Conservation (phyloP, 2,797 vertebrate species). For the Pangasius mekongensis region DNA sequence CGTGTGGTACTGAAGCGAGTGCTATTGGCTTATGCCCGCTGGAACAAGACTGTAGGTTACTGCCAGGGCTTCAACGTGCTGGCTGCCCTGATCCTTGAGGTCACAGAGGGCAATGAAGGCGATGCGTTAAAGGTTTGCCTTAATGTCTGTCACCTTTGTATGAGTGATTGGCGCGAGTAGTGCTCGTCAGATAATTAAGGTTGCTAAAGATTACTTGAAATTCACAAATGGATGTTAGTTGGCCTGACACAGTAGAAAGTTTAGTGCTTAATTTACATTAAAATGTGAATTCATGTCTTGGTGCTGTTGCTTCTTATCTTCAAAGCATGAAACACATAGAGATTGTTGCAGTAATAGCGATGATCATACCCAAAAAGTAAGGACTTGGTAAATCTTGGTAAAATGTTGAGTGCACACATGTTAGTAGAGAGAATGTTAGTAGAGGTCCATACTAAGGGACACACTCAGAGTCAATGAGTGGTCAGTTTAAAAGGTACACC, state of each 20-base stretch:
- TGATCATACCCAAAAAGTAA: background rate
- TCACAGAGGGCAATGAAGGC: slow-evolving; percentile 94
- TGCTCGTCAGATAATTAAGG: background rate
- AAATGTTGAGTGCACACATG: background rate
- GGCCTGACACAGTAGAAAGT: background rate
- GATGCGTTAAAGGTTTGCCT: slow-evolving; percentile 89
- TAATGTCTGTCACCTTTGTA: slow-evolving; percentile 6
- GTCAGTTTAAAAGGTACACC: background rate
- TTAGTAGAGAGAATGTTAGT: background rate
- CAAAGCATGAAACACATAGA: too few relatives aligned
- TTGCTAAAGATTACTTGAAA: background rate
- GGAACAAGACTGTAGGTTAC: slow-evolving; percentile 97
- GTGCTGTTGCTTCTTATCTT: background rate
- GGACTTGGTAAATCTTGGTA: background rate
- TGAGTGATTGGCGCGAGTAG: background rate
- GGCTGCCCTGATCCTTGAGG: slow-evolving; percentile 94
- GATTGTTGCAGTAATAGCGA: background rate
- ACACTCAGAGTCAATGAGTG: background rate
- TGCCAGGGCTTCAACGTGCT: slow-evolving; percentile 98
- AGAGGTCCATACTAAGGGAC: background rate
- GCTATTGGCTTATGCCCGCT: slow-evolving; percentile 92
- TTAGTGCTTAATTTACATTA: background rate
- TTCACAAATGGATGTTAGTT: background rate
- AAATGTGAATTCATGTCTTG: background rate
- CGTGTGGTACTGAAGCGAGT: slow-evolving; percentile 94